phyloP scores from a whole-genome alignment of 2,113 vertebrate genomes.

The Chaetorhynchus papuensis region DNA sequence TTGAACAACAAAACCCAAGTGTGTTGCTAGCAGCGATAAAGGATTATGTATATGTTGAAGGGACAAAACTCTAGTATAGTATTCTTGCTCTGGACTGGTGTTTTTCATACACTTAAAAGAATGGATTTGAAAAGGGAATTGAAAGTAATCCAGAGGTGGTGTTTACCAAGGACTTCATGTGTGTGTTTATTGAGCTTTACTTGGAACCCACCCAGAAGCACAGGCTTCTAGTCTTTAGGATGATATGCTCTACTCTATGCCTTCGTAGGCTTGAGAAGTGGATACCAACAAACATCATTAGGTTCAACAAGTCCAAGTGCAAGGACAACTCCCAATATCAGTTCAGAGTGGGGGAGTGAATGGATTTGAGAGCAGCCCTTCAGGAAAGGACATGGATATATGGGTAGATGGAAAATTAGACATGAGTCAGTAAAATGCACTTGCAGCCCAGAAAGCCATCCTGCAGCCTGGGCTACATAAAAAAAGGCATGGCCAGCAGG shows the following conservation, averaged over 20 bases:
- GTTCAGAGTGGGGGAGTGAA: background rate
- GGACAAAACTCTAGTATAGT: background rate
- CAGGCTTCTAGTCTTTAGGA: background rate
- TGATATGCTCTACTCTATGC: background rate
- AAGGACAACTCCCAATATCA: background rate
- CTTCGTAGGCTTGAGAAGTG: background rate
- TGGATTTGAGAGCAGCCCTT: background rate
- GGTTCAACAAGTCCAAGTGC: background rate
- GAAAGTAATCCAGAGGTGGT: background rate
- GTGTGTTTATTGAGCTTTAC: background rate
- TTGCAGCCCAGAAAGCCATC: background rate
- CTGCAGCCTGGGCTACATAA: background rate
- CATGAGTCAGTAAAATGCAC: accelerated
- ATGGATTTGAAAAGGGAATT: background rate
- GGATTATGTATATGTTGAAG: background rate
- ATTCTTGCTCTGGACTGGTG: background rate
- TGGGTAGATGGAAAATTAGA: background rate
- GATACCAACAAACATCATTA: background rate
- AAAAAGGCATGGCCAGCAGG: background rate
- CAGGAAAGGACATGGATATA: background rate
- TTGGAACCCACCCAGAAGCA: background rate
- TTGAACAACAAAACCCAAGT: background rate
- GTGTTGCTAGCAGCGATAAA: background rate
- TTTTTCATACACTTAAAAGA: background rate
- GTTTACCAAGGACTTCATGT: background rate